Base-by-base conservation (phyloP, 2,888 invertebrate species). In the Anticlea derivata region DNA sequence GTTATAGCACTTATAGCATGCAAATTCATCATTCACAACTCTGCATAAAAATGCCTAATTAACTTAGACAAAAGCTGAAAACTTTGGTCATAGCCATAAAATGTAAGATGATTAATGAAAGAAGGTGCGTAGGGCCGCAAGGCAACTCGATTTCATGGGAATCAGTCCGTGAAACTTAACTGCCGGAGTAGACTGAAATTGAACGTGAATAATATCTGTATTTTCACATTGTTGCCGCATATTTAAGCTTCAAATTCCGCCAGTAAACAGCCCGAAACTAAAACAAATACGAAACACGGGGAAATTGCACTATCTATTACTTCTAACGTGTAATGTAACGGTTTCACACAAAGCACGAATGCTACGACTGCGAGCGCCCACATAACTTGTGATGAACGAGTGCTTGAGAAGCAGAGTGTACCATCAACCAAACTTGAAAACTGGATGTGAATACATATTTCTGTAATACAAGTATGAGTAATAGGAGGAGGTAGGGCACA, bases 141-240 rank as follows among this genome's bases (percentile, higher is more conserved):
- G 50, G 50, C 38, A 41, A 55, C 50, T 55, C 60, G 60, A 61
- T 63, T 63, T 65, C 57, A 63, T 61, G 59, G 56, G 60, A 63
- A 65, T 62, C 62, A 66, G 68, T 58, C 65, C 66, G 63, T 64
- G 65, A 65, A 58, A 63, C 58, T 33, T 64, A 63, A 68, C 56
- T 45, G 34, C 55, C 41, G 45, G 45, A 51, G 48, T 55, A 50
- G 35, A 46, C 55, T 46, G 48, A 53, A 50, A 53, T 41, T 49
- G 26, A 40, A 57, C 55, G 49, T 53, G 55, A 57, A 37, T 53
- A 53, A 57, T 58, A 51, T 52, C 45, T 43, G 46, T 46, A 55
- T 60, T 49, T 61, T 56, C 53, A 55, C 48, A 61, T 54, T 54
- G 49, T 54, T 51, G 34, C 38, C 30, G 48, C 24, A 53, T 61